phyloP scores from a whole-genome alignment of 1,140 invertebrate genomes.

The Magallana gigas region DNA sequence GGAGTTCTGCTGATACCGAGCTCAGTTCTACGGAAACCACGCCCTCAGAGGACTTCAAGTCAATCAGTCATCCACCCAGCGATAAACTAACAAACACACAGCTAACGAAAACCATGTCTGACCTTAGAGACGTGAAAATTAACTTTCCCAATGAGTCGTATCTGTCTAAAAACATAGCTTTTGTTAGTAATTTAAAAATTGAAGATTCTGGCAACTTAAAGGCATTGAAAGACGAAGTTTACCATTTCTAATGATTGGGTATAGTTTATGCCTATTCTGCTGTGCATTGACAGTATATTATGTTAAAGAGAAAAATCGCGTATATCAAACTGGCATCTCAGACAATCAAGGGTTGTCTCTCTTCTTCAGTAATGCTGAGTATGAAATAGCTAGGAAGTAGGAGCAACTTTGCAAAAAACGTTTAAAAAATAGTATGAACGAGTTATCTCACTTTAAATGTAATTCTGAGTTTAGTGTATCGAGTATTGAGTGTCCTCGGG shows the following conservation, averaged over 20 bases:
- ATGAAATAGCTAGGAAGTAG: no score
- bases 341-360: no score
- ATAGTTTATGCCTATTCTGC: no score
- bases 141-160: background rate
- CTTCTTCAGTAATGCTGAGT: no score
- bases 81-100: background rate
- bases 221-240: background rate
- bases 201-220: background rate
- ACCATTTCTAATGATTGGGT: background rate
- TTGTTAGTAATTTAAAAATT: background rate
- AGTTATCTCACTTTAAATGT: no score
- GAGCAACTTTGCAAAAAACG: no score
- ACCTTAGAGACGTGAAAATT: background rate
- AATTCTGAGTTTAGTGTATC: no score
- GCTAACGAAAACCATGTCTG: background rate
- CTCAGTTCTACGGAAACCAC: background rate
- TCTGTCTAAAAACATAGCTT: background rate
- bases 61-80: background rate
- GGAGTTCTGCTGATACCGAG: background rate
- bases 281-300: no score
- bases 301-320: no score
- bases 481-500: no score
- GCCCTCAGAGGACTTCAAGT: background rate
- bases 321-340: no score
- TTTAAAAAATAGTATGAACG: no score